Percentiles rank a stretch among this genome's conserved stretches.
phyloP scores from a whole-genome alignment of 2,888 invertebrate genomes.

The Melanostoma scalare region DNA sequence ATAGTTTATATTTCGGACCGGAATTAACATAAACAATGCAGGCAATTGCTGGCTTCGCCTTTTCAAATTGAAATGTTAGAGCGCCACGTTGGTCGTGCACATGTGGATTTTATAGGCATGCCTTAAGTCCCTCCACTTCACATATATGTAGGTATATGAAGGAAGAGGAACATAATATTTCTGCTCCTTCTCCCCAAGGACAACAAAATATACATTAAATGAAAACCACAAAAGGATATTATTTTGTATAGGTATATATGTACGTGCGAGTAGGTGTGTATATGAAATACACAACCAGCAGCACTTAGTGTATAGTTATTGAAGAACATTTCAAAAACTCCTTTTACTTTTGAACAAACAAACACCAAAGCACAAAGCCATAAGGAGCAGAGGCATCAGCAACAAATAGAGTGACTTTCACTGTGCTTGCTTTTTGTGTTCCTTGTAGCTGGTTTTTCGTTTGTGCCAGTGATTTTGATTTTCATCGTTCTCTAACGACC shows the following conservation, averaged over 20 bases:
- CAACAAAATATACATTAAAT: conserved; percentile 54
- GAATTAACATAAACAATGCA: conserved; percentile 69
- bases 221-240: conserved; percentile 66
- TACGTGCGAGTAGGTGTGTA: background rate
- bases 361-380: conserved; percentile 8
- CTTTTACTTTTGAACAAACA: conserved; percentile 45
- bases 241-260: background rate
- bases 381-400: conserved; percentile 14
- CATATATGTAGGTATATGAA: background rate
- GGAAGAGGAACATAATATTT: conserved; percentile 21
- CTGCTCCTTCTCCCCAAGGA: conserved; percentile 44
- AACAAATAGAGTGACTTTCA: conserved; percentile 39
- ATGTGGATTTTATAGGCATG: conserved; percentile 61
- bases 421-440: conserved; percentile 26
- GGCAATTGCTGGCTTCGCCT: conserved; percentile 51
- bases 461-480: conserved; percentile 68
- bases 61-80: conserved; percentile 49
- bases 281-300: conserved; percentile 9
- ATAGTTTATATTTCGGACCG: conserved; percentile 57
- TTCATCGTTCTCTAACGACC: conserved; percentile 67
- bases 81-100: conserved; percentile 16
- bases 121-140: conserved; percentile 14
- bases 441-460: conserved; percentile 51
- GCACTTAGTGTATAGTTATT: conserved; percentile 16
- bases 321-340: conserved; percentile 43